Evolutionary conservation across 1,140 invertebrate genomes (phyloP).

Genomic region (Whitmania pigra): DNA sequence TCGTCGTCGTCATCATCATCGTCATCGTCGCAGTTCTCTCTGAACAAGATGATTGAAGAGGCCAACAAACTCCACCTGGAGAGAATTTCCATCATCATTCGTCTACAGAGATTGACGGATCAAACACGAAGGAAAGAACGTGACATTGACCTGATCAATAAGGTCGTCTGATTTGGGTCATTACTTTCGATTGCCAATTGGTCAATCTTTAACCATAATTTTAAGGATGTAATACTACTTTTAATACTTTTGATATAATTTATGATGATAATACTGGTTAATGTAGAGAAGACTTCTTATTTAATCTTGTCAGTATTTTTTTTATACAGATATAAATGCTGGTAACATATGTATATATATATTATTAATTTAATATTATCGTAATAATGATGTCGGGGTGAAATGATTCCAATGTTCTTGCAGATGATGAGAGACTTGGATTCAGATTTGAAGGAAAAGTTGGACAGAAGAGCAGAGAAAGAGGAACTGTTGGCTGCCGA

Average conservation of each 20-base stretch:
- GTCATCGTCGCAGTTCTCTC: not conserved
- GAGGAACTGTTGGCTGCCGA: not conserved
- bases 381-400: not conserved
- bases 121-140: not conserved
- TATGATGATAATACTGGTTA: no score
- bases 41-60: conserved; percentile 5
- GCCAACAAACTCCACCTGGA: conserved; percentile 2
- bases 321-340: no score
- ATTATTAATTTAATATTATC: no score
- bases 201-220: no score
- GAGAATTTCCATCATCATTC: not conserved
- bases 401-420: not conserved
- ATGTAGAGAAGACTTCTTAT: no score
- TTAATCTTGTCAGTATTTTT: no score
- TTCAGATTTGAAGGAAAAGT: not conserved
- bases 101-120: not conserved
- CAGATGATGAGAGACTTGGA: conserved; percentile 1
- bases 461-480: not conserved
- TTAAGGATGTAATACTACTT: no score
- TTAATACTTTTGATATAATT: no score
- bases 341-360: no score
- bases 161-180: not conserved
- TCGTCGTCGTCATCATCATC: not conserved
- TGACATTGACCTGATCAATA: not conserved
- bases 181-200: no score